These are phyloP conservation scores for Acanthosepion esculentum DNA, from an alignment of 2,888 invertebrate species.

Conservation along the genomic window DNA sequence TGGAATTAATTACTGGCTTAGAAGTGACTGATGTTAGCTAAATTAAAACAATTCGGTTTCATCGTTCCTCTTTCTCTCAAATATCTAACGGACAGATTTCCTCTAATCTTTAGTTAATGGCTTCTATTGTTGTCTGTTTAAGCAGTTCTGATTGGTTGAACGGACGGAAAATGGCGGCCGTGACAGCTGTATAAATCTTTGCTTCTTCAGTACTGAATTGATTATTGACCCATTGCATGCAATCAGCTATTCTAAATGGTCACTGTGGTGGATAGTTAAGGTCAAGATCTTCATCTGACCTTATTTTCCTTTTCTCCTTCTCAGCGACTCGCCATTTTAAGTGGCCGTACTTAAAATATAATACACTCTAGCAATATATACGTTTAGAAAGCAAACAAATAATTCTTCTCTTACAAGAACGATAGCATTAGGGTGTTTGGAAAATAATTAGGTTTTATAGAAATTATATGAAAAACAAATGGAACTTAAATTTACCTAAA, in stretches of 20 bases:
- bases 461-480: too few relatives aligned
- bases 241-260: neutral
- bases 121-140: constrained; percentile 20
- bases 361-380: neutral
- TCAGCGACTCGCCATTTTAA: neutral
- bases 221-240: neutral
- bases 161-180: neutral
- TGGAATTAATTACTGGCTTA: neutral
- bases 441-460: too few relatives aligned
- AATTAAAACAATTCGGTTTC: neutral
- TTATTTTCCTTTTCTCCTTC: neutral
- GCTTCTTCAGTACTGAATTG: neutral
- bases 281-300: constrained; percentile 18
- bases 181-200: neutral
- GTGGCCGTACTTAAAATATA: neutral
- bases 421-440: too few relatives aligned
- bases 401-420: too few relatives aligned
- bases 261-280: neutral
- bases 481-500: too few relatives aligned
- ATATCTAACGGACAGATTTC: neutral
- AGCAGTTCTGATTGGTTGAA: neutral
- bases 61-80: neutral
- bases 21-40: constrained; percentile 4
- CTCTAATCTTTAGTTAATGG: neutral
- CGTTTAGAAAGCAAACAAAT: too few relatives aligned